Evolutionary conservation across 2,888 invertebrate species (phyloP).

Genomic region (Taphrorychus bicolor): DNA sequence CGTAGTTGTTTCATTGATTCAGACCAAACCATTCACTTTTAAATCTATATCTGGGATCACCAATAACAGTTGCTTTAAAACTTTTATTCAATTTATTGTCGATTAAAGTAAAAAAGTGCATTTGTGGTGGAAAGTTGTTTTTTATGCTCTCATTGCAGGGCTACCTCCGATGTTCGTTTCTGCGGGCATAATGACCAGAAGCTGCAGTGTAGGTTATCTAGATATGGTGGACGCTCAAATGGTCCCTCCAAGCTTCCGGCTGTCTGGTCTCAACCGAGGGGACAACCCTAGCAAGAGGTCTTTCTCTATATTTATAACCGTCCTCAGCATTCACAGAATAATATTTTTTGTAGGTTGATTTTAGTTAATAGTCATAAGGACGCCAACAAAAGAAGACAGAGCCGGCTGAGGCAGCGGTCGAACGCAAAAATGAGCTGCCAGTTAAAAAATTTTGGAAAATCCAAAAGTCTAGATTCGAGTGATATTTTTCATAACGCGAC

Average conservation of each 20-base stretch:
- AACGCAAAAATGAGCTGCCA: constrained; percentile 42
- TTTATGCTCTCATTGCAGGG: no score
- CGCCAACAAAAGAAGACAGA: constrained; percentile 45
- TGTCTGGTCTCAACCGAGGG: constrained; percentile 67
- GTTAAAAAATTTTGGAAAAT: constrained; percentile 74
- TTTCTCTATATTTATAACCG: background rate
- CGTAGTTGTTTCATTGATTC: no score
- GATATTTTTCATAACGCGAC: constrained; percentile 65
- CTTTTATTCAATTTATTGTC: no score
- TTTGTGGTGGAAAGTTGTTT: no score
- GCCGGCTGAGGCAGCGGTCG: constrained; percentile 44
- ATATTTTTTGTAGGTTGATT: constrained; percentile 19
- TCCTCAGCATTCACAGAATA: background rate
- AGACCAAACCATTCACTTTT: no score
- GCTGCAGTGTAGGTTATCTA: constrained; percentile 88
- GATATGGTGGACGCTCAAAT: constrained; percentile 81
- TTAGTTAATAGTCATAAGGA: constrained; percentile 67
- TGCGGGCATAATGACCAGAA: constrained; percentile 67
- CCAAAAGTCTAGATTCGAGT: constrained; percentile 85
- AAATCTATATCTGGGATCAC: no score
- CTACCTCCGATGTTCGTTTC: constrained; percentile 4
- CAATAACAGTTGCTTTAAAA: no score
- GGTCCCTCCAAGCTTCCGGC: constrained; percentile 76
- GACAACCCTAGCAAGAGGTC: constrained; percentile 32
- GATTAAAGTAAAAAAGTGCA: no score